Percentiles rank a stretch among this genome's conserved stretches.
These are phyloP conservation scores for Dendronephthya gigantea DNA, from an alignment of 64 coral and sea anemone genomes.

Conservation along the genomic window DNA sequence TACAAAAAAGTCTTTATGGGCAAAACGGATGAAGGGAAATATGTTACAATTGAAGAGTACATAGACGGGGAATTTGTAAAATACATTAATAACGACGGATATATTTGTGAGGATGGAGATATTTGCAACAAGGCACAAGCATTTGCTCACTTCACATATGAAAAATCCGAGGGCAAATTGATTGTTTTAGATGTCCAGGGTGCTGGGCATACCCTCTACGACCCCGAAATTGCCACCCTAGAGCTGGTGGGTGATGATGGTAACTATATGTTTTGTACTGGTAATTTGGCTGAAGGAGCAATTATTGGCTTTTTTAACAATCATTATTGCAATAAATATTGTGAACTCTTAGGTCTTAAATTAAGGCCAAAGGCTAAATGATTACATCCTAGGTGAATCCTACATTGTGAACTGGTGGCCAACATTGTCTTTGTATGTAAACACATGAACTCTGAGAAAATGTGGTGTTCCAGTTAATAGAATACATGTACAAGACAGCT, in stretches of 20 bases:
- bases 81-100: conserved; percentile 38
- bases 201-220: conserved; percentile 36
- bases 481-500: no score
- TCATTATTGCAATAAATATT: conserved; percentile 23
- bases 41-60: conserved; percentile 52
- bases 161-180: conserved; percentile 33
- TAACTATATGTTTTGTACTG: conserved; percentile 22
- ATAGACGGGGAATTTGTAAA: conserved; percentile 48
- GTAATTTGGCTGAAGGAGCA: conserved; percentile 14
- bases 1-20: conserved; percentile 47
- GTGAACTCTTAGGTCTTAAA: neutral
- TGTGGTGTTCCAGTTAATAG: neutral
- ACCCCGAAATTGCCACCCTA: conserved; percentile 32
- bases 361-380: neutral
- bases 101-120: conserved; percentile 10
- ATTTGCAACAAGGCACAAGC: conserved; percentile 16
- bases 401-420: neutral
- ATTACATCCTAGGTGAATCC: neutral
- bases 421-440: no score
- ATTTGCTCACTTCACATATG: conserved; percentile 36
- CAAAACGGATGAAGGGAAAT: conserved; percentile 25
- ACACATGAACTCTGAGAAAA: neutral
- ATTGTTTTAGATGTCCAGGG: conserved; percentile 25
- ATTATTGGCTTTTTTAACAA: conserved; percentile 11
- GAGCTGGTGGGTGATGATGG: neutral